These are phyloP conservation scores for Pachyramphus minor DNA, from an alignment of 2,113 vertebrate species.

Conservation along the genomic window DNA sequence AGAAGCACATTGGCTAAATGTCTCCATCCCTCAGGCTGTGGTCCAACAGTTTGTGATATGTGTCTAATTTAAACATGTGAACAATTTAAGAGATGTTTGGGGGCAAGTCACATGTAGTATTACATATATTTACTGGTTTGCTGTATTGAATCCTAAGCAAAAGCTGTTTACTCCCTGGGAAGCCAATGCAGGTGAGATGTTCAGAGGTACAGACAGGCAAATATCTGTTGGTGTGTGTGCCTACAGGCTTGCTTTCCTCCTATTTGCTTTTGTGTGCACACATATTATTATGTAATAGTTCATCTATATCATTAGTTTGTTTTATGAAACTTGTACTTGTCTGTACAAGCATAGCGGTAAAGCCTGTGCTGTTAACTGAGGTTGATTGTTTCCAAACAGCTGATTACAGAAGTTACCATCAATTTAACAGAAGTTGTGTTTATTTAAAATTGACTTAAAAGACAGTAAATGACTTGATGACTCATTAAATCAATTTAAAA, in stretches of 20 bases:
- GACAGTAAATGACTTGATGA: slow-evolving; percentile 23
- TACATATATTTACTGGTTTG: background rate
- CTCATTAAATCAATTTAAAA: slow-evolving; percentile 44
- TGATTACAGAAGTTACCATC: background rate
- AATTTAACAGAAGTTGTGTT: background rate
- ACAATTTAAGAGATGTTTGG: background rate
- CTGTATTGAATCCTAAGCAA: background rate
- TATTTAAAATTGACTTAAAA: slow-evolving; percentile 36
- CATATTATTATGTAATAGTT: background rate
- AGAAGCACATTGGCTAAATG: background rate
- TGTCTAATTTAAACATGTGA: background rate
- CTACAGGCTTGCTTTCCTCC: background rate
- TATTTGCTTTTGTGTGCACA: background rate
- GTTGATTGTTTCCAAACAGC: background rate
- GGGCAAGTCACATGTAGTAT: background rate
- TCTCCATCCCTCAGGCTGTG: background rate
- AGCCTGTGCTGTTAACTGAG: background rate
- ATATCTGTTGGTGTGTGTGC: background rate
- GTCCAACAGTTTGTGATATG: background rate
- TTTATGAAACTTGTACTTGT: background rate
- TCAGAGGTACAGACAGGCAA: background rate
- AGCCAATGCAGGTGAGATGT: rapidly evolving
- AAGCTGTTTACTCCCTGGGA: background rate
- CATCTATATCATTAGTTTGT: background rate
- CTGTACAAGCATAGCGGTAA: background rate